phyloP scores from a whole-genome alignment of 2,797 vertebrate genomes.

The Psittacula echo region DNA sequence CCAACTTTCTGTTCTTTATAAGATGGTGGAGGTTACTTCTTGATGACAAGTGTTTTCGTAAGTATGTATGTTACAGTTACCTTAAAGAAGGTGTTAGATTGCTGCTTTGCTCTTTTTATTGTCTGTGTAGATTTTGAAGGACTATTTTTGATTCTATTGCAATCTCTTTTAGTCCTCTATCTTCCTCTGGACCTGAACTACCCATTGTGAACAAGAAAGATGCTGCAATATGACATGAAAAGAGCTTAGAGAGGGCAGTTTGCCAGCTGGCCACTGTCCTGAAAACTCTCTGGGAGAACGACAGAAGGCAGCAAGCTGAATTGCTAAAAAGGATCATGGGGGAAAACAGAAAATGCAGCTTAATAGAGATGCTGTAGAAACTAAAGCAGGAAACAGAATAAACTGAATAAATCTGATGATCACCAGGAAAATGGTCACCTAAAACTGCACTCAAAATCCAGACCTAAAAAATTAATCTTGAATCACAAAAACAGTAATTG shows the following conservation, averaged over 20 bases:
- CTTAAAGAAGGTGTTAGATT: neutral
- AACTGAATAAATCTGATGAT: neutral
- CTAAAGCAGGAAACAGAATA: neutral
- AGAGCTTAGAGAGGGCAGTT: neutral
- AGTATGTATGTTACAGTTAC: neutral
- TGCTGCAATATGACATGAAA: neutral
- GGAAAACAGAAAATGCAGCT: neutral
- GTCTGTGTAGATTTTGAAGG: neutral
- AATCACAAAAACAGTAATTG: neutral
- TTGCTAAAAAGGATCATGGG: neutral
- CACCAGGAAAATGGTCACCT: neutral
- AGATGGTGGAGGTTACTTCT: neutral
- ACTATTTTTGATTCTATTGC: neutral
- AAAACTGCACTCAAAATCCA: neutral
- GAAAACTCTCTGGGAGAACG: neutral
- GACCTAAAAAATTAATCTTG: neutral
- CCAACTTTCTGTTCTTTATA: neutral
- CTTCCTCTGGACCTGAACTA: neutral
- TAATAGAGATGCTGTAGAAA: neutral
- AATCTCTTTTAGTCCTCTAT: neutral
- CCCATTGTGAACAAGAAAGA: neutral
- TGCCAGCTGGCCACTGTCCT: conserved; percentile 27
- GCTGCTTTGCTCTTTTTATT: neutral
- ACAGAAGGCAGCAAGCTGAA: conserved; percentile 2
- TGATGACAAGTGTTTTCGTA: neutral